Base-by-base conservation (phyloP, 2,888 invertebrate species). In the Lochmaea capreae region DNA sequence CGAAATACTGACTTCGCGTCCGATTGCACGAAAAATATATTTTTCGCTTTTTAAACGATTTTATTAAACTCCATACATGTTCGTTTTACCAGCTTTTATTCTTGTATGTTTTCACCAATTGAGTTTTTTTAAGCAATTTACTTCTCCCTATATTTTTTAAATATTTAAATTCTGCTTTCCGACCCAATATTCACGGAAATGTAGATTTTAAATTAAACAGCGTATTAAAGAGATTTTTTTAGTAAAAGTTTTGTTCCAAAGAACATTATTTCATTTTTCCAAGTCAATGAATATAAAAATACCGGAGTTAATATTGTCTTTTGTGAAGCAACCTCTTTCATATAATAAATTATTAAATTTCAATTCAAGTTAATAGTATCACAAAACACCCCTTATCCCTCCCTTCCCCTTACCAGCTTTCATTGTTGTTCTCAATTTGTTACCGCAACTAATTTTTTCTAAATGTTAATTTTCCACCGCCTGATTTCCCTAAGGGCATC, bases 401-500 rank as follows among this genome's bases (percentile, higher is more conserved):
- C 57, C 42, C 54, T 42, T n/a, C 54, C 54, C 39, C 57, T 33
- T 8, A 18, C 54, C 66, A 16, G 39, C 16, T 66, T 65, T 65
- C 71, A 65, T 71, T 65, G 71, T 65, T 65, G 57, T 71, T 71
- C 58, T 18, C 71, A 65, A 71, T 73, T 69, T 62, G 69, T 73
- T 70, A 70, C 73, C 73, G 73, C 73, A 70, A 73, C 70, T 80
- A 81, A 81, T 79, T 83, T 83, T 82, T 82, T 74, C 81, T 80
- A 84, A 84, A 84, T 84, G 84, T 83, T 84, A 85, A 84, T 85
- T 84, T 83, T 81, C 82, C 82, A 80, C 82, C 81, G 83, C 84
- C 83, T 85, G 84, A 85, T 85, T 85, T 85, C 85, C 84, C 85
- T 76, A 73, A 76, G 84, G 84, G 84, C 83, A 79, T 80, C 79